Base-by-base conservation (phyloP, 2,113 vertebrate species). In the Emydura subglobosa region DNA sequence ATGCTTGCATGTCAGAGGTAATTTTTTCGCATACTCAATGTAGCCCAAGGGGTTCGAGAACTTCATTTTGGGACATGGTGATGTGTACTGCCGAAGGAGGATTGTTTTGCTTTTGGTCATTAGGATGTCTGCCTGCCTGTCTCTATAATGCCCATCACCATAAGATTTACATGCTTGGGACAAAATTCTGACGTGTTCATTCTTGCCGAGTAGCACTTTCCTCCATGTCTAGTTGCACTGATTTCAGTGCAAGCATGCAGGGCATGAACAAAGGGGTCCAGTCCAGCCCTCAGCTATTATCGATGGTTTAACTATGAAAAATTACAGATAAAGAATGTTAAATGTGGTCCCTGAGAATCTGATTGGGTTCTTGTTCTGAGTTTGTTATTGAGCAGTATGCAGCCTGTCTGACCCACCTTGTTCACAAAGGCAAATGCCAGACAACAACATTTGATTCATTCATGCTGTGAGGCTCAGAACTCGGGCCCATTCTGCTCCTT, bases 401-500 rank as follows among this genome's bases (percentile, higher is more conserved):
- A 0, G 21, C n/a, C 51, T 9, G 42, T 50, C n/a, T 19, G 4
- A 39, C 14, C 2, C 1, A 0, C 49, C 34, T 87, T 21, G 34
- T 34, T 68, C 61, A n/a, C 34, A 68, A n/a, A n/a, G 65, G 17
- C 65, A n/a, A 68, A n/a, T n/a, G 65, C 31, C 65, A n/a, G 65
- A n/a, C 65, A 34, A 5, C 61, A 16, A 13, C 59, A 13, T 57
- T 61, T 14, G 59, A 25, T 31, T 61, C 59, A 12, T 31, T 61
- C 27, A 13, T 29, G 14, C 27, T 19, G 34, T 34, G 31, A 17
- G 16, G 16, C 61, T n/a, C 65, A 4, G 14, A 34, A 65, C 16
- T 24, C 74, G 59, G 1, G 2, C 0, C 2, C 29, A 44, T 5
- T 4, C 0, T 3, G 22, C 25, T 53, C 51, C 0, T 0, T 3